Evolutionary conservation across 1,140 invertebrate species (phyloP), one percentile per base, ranked within the genome.

Genomic region (Drosophila dunni): DNA sequence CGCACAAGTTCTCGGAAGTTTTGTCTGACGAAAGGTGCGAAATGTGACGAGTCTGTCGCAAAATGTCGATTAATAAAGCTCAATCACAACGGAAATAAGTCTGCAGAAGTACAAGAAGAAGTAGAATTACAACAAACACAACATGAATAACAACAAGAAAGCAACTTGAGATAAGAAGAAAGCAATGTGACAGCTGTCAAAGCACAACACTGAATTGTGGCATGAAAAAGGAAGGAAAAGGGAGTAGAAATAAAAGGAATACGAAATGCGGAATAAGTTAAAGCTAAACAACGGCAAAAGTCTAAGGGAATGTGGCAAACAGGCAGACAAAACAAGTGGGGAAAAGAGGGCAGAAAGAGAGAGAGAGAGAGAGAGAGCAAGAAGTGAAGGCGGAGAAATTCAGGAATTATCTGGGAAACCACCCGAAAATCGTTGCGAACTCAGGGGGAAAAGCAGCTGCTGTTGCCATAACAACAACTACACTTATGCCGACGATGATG

Each of bases 121-220:
- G 58, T 46, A 44, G 73, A 73, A 81, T 81, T 70, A 78, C 58
- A 57, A 63, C 70, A 46, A 24, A 7, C 71, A 33, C 36, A 69
- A 50, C 51, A 67, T 40, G 20, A 9, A 34, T 34, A 54, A 61
- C 44, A 56, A 51, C 24, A 64, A 48, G 29, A 67, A 77, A 70
- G 46, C 42, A 50, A 67, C 57, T 67, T 51, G 54, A 66, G 67
- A 70, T 70, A 76, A 76, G 68, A 61, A 33, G 56, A 84, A 86
- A 70, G 48, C 77, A 78, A 79, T 53, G 74, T 75, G 84, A 88
- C 84, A 88, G 84, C 84, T 88, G 84, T 88, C 84, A 88, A 88
- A 88, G 84, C 84, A 88, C 42, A 75, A 66, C 38, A 24, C 36
- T 60, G 36, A 20, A 58, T 61, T 61, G 42, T 34, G 34, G 48